phyloP scores from a whole-genome alignment of 2,797 vertebrate genomes.

The Borostomias antarcticus region DNA sequence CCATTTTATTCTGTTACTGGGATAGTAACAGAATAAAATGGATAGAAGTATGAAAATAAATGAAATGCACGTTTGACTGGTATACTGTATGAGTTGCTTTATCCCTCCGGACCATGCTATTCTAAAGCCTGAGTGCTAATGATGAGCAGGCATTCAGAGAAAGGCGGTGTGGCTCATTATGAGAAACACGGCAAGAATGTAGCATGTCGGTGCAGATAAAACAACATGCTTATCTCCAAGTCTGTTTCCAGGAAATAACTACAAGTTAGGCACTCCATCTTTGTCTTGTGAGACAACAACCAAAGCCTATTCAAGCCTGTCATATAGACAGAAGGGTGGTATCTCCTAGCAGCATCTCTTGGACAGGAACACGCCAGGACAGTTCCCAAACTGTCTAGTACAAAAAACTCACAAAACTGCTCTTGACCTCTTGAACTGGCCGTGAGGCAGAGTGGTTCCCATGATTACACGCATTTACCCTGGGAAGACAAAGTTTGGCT shows the following conservation, averaged over 20 bases:
- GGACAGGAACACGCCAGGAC: neutral
- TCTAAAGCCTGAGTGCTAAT: neutral
- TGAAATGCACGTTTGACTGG: too few species aligned
- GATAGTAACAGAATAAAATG: too few species aligned
- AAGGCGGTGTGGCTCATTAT: neutral
- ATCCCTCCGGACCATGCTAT: neutral
- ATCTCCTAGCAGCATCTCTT: neutral
- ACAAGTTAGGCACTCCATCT: neutral
- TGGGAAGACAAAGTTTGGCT: constrained; percentile 12
- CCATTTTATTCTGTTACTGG: too few species aligned
- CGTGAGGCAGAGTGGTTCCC: neutral
- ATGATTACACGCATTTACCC: constrained; percentile 4
- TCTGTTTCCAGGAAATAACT: neutral
- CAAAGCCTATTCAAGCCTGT: neutral
- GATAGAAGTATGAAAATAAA: too few species aligned
- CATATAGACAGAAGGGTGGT: neutral
- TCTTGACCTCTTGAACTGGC: too few species aligned
- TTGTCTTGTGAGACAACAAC: neutral
- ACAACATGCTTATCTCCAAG: neutral
- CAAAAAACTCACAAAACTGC: neutral
- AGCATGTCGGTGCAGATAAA: neutral
- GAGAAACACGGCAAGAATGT: neutral
- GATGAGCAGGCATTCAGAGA: neutral
- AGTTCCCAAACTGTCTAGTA: neutral
- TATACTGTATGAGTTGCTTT: too few species aligned